phyloP scores from a whole-genome alignment of 2,113 vertebrate genomes.

The Illadopsis cleaveri region DNA sequence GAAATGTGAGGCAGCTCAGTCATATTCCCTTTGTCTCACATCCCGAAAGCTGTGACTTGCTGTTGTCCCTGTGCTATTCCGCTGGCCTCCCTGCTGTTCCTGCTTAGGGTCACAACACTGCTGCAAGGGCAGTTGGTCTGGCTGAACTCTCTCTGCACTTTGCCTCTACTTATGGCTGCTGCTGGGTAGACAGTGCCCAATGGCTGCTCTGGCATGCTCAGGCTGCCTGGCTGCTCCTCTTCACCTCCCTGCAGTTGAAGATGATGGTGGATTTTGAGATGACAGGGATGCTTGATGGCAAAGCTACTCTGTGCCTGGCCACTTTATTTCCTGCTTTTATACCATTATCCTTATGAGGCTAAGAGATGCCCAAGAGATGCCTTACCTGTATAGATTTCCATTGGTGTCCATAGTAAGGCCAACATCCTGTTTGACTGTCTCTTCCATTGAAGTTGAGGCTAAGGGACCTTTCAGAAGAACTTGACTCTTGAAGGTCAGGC shows the following conservation, averaged over 20 bases:
- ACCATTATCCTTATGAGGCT: neutral
- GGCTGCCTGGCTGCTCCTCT: neutral
- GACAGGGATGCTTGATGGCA: neutral
- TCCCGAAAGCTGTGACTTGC: neutral
- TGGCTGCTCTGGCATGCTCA: neutral
- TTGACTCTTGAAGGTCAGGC: neutral
- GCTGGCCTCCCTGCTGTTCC: accelerated
- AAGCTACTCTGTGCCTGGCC: neutral
- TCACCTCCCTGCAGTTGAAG: neutral
- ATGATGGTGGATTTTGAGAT: neutral
- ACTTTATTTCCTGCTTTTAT: neutral
- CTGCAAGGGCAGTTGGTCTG: neutral
- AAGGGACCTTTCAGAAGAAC: neutral
- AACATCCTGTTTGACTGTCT: neutral
- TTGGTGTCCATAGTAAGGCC: accelerated
- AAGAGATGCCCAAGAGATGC: neutral
- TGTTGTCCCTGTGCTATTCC: accelerated
- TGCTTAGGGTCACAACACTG: neutral
- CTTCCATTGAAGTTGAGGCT: neutral
- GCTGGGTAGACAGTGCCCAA: neutral
- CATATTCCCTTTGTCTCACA: neutral
- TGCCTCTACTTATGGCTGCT: accelerated
- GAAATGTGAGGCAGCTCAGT: neutral
- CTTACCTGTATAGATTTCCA: neutral
- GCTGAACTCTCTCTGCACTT: neutral